These are phyloP conservation scores for mouse (Mus musculus) DNA, from an alignment of 2,113 vertebrate genomes.

Conservation along the genomic window GRCm39 chr16:30638501-30639000, in stretches of 20 bases:
- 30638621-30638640: slow-evolving; percentile 35
- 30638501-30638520: slow-evolving; percentile 53
- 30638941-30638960: too few relatives aligned
- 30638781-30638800: neutral
- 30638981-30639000: too few relatives aligned
- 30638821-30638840: neutral
- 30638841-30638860: neutral
- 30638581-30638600: neutral
- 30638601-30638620: neutral
- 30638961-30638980: too few relatives aligned
- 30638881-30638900: neutral
- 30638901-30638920: too few relatives aligned
- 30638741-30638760: neutral
- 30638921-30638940: too few relatives aligned
- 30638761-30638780: neutral
- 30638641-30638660: neutral
- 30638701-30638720: neutral
- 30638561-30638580: slow-evolving; percentile 39
- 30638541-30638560: neutral
- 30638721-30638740: slow-evolving; percentile 11
- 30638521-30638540: slow-evolving; percentile 31
- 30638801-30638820: neutral
- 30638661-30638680: neutral
- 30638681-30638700: slow-evolving; percentile 49
- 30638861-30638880: neutral